Evolutionary conservation across 2,797 vertebrate species (phyloP).

Genomic region (Adelosebastes latens): DNA sequence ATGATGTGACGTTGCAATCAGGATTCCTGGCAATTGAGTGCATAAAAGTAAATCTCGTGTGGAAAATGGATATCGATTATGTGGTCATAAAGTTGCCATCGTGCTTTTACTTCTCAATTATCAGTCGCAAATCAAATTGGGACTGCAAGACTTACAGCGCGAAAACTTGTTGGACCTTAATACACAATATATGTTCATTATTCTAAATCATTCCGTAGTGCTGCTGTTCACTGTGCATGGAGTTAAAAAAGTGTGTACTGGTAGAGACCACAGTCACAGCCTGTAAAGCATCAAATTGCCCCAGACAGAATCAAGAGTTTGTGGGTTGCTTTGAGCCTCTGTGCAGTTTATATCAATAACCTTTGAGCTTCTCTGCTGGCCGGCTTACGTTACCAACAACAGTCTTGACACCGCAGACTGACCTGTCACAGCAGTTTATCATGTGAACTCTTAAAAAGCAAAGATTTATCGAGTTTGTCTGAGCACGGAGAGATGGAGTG

Average conservation of each 20-base stretch:
- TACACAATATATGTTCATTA: background rate
- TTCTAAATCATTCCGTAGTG: background rate
- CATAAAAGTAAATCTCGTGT: conserved; percentile 55
- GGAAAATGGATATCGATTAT: conserved; percentile 61
- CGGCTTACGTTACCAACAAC: conserved; percentile 31
- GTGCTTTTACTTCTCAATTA: conserved; percentile 49
- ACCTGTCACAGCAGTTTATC: conserved; percentile 52
- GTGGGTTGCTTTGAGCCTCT: background rate
- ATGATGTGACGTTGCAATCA: conserved; percentile 34
- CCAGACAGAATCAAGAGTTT: background rate
- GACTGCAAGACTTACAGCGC: background rate
- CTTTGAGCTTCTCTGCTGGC: conserved; percentile 27
- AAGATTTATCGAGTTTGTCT: conserved; percentile 63
- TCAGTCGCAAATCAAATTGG: conserved; percentile 38
- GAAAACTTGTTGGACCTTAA: conserved; percentile 1
- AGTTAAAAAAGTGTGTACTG: background rate
- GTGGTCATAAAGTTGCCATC: conserved; percentile 19
- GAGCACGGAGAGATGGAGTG: conserved; percentile 21
- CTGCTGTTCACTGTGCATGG: background rate
- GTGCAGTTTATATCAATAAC: conserved; percentile 37
- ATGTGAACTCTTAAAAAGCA: conserved; percentile 52
- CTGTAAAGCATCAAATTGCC: background rate
- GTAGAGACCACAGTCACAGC: background rate
- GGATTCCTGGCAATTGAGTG: background rate
- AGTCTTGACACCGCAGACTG: conserved; percentile 17